Base-by-base conservation (phyloP, 2,797 vertebrate genomes). In the Rachycentron canadum region DNA sequence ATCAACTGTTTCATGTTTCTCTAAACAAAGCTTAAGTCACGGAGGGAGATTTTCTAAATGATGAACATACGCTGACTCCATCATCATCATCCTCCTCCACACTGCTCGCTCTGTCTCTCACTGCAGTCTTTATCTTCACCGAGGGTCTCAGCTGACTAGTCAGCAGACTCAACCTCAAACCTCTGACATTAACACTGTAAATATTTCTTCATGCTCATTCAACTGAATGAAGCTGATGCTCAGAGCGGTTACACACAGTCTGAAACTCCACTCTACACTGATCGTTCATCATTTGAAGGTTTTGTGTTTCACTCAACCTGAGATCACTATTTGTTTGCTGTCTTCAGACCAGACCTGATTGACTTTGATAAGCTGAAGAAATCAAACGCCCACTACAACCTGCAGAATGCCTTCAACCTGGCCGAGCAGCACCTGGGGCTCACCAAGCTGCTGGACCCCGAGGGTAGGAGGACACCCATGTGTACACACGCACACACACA, bases 351-450 rank as follows among this genome's bases (percentile, higher is more conserved):
- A 36, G 98, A 99, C 92, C 93, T 99, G 92, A 99, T 99, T 81
- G 97, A 99, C 94, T 99, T 99, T 78, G 97, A 99, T 87, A 99
- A 98, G 82, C 95, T 99, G 88, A 99, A 99, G 96, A 99, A 99
- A 89, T 99, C 98, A 72, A 99, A 99, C 59, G 97, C 96, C 82
- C 98, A 99, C 95, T 95, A 99, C 96, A 99, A 99, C 90, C 96
- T 99, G 76, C 98, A 99, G 94, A 99, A 99, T 58, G 98, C 97
- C 75, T 99, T 99, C 92, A 99, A 99, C 93, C 93, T 99, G 88
- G 98, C 98, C 0, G 98, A 99, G 87, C 97, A 99, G 30, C 97
- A 99, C 92, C 97, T 99, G 79, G 97, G 98, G 47, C 96, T 99
- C 89, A 98, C 97, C 74, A 99, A 98, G 91, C 96, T 99, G 19